Evolutionary conservation across 2,797 vertebrate genomes (phyloP).

Genomic region (Urocyon cinereoargenteus): DNA sequence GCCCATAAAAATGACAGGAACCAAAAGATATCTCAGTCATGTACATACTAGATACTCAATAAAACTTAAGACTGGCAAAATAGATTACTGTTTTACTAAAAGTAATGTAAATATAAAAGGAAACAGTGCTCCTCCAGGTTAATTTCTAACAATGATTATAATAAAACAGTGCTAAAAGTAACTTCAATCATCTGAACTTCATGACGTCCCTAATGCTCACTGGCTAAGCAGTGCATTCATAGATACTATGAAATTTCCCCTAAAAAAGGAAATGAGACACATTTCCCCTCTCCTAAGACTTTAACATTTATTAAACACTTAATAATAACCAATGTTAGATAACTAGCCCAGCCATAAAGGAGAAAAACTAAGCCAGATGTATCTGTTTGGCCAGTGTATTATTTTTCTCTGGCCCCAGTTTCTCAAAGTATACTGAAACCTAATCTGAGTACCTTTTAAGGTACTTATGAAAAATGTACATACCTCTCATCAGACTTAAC

Average conservation of each 20-base stretch:
- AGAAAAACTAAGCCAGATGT: neutral
- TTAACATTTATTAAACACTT: constrained; percentile 10
- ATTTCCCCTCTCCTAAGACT: neutral
- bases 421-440: neutral
- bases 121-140: neutral
- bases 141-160: constrained; percentile 48
- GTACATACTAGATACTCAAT: neutral
- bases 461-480: neutral
- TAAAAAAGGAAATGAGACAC: constrained; percentile 40
- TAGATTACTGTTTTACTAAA: constrained; percentile 10
- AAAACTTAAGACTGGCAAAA: neutral
- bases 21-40: neutral
- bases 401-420: neutral
- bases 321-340: constrained; percentile 29
- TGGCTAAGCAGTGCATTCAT: neutral
- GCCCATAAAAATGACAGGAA: neutral
- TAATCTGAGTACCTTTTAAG: neutral
- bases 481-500: neutral
- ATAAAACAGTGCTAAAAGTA: constrained; percentile 34
- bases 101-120: neutral
- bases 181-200: constrained; percentile 24
- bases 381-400: neutral
- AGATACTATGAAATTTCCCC: neutral
- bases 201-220: neutral
- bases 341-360: neutral